Evolutionary conservation across 2,888 invertebrate species (phyloP), one percentile per base, ranked within the genome.

Genomic region (Aphidius colemani): DNA sequence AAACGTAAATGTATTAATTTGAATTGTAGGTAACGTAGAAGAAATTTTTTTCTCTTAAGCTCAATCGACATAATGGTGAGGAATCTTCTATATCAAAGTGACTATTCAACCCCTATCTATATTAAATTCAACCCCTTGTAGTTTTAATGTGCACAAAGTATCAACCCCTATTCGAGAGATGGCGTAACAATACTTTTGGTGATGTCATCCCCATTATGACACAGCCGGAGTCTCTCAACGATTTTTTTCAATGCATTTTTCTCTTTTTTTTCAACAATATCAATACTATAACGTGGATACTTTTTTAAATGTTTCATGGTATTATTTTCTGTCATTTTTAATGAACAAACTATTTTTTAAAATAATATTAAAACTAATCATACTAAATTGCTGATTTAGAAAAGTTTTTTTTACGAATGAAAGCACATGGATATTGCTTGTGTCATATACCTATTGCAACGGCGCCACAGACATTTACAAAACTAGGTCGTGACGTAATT

Each of bases 1-100:
- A n/a, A n/a, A n/a, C n/a, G n/a, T n/a, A n/a, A n/a, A n/a, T n/a
- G n/a, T n/a, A 30, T 18, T 2, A 18, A 18, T 18, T 18, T 18
- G 5, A 30, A 30, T 67, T 67, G 68, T 61, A 71, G 71, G 67
- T 71, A 71, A 70, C 58, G 66, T 67, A 71, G 70, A 53, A 10
- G 40, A 13, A 5, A 11, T 8, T 6, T 51, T n/a, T 10, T 2
- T 10, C 2, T 2, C 1, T n/a, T 3, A 40, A 51, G 40, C 30
- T 51, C 7, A 4, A 30, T 7, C 63, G 64, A 60, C 63, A 66
- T 60, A 65, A 68, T 55, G 68, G 68, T 69, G 68, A 55, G 62
- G 67, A 62, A 59, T 61, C 62, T 63, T 13, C 59, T 49, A 55
- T 7, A 49, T 46, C 45, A 18, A 46, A 50, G 56, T 53, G 56